Conservation (phyloP, 2,113 vertebrate species). For the Oenanthe melanoleuca region DNA sequence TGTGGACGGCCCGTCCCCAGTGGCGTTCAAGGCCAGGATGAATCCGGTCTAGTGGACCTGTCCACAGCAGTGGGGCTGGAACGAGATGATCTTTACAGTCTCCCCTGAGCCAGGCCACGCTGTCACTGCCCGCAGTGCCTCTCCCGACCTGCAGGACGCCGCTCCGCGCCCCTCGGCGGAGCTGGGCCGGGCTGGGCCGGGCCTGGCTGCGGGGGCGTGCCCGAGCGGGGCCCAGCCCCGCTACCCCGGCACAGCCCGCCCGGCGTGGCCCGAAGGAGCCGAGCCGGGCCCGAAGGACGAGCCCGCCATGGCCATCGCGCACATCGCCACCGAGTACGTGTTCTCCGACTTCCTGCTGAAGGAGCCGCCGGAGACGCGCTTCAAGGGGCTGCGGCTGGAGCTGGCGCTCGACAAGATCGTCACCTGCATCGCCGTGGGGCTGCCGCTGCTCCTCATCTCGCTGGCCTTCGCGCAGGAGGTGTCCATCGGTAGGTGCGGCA, state of each 20-base stretch:
- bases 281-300: accelerated
- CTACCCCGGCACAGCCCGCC: accelerated
- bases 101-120: too few relatives aligned
- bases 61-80: background rate
- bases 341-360: conserved; percentile 95
- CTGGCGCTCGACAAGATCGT: conserved; percentile 92
- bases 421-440: conserved; percentile 88
- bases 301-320: conserved; percentile 89
- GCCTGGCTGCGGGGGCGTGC: background rate
- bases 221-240: background rate
- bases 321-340: conserved; percentile 93
- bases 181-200: too few relatives aligned
- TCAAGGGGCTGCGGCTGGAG: conserved; percentile 90
- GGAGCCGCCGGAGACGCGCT: conserved; percentile 85
- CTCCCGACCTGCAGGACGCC: accelerated
- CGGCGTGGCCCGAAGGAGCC: too few relatives aligned
- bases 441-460: conserved; percentile 94
- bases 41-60: background rate
- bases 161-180: background rate
- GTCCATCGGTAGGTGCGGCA: conserved; percentile 82
- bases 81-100: too few relatives aligned
- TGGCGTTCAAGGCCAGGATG: background rate
- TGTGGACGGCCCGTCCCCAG: background rate
- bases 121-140: too few relatives aligned
- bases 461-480: conserved; percentile 96